Conservation (phyloP, 1,140 invertebrate genomes). For the Agrypnia vestita region DNA sequence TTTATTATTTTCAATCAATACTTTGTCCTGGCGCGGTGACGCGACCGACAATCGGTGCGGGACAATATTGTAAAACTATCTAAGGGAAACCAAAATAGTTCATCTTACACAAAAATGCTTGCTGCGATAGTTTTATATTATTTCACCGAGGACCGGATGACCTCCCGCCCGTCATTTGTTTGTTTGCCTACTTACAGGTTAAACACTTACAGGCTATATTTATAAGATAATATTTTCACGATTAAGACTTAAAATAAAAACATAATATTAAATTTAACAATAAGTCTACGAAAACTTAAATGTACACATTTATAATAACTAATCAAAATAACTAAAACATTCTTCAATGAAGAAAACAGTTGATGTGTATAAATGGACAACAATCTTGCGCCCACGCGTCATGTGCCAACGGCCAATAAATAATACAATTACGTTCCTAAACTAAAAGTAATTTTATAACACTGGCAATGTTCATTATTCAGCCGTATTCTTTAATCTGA, state of each 20-base stretch:
- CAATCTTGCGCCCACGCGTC: not conserved
- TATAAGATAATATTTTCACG: conserved; percentile 33
- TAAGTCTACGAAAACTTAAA: conserved; percentile 43
- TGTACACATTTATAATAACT: conserved; percentile 45
- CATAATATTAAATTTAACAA: conserved; percentile 35
- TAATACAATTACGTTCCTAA: too few relatives aligned
- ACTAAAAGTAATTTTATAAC: too few relatives aligned
- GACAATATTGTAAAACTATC: conserved; percentile 8
- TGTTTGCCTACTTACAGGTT: conserved; percentile 47
- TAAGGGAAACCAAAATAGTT: not conserved
- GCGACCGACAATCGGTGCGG: not conserved
- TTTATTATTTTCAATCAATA: conserved; percentile 30
- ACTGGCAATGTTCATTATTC: too few relatives aligned
- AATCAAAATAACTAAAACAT: conserved; percentile 14
- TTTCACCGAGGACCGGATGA: not conserved
- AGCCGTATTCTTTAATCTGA: too few relatives aligned
- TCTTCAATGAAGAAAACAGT: conserved; percentile 20
- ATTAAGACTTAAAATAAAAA: conserved; percentile 46
- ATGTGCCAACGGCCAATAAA: too few relatives aligned
- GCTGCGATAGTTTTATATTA: not conserved
- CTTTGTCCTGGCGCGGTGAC: not conserved
- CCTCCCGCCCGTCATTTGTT: conserved; percentile 1
- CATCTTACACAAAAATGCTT: not conserved
- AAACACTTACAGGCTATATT: conserved; percentile 35
- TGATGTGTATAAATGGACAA: conserved; percentile 1